Base-by-base conservation (phyloP, 2,797 vertebrate species). In the Spinus olivaceus region DNA sequence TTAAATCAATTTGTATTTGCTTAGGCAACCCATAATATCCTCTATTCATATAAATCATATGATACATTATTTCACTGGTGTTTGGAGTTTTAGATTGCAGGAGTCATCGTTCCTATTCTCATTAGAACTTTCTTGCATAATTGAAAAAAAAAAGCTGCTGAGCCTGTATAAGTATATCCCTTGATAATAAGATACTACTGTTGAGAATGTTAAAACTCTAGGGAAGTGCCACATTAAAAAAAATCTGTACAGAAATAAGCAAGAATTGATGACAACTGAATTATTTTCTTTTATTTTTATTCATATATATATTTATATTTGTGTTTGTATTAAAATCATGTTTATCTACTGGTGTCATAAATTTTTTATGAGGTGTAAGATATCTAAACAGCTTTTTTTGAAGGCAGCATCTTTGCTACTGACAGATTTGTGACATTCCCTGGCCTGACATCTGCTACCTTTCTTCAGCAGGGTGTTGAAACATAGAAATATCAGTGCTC, bases 1-100 rank as follows among this genome's bases (percentile, higher is more conserved):
- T 88, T 86, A 81, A 92, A 91, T 54, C 24, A 59, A 51, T 33
- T 30, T 76, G 13, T 61, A 50, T 37, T 96, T 97, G 92, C 79
- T 90, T 86, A 78, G 39, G 53, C 41, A 94, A 77, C 37, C 6
- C 16, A n/a, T 95, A 72, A 53, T 30, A 81, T 70, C 73, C 9
- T 78, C 28, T 91, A 46, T 66, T 79, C 44, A 49, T 54, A 64
- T 41, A 79, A 88, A 59, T 32, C 15, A 69, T 65, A 70, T 59
- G 33, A 27, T 84, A 71, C 27, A 56, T 80, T 76, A 47, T 92
- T 92, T 94, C 66, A 83, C 33, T 89, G 19, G 14, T 61, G 84
- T 78, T 66, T 74, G 25, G 64, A 73, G 33, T 35, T 79, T 86
- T 66, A 63, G 10, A 42, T 57, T 64, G 49, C 56, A 57, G 22